Evolutionary conservation across 2,113 vertebrate genomes (phyloP).

Genomic region (Catharus fuscescens): DNA sequence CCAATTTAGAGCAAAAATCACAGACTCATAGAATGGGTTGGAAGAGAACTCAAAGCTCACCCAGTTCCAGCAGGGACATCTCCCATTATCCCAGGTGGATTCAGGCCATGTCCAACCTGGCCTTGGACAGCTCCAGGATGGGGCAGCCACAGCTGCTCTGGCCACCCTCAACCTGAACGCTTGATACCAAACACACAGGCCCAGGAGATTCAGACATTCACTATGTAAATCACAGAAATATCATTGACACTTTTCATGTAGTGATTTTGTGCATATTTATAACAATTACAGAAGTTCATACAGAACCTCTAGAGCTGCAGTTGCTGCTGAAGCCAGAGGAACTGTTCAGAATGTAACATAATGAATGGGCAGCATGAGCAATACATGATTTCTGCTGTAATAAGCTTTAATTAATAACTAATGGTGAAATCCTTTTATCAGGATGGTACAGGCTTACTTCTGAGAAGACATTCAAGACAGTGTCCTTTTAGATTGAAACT

Average conservation of each 20-base stretch:
- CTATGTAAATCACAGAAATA: not conserved
- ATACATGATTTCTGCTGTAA: not conserved
- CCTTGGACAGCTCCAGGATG: not conserved
- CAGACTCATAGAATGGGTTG: not conserved
- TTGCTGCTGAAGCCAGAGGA: not conserved
- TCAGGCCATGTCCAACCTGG: accelerated
- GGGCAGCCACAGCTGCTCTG: not conserved
- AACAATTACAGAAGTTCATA: not conserved
- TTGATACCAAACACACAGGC: not conserved
- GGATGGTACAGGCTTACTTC: not conserved
- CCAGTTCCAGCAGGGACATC: not conserved
- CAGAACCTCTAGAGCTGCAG: not conserved
- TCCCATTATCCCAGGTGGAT: not conserved
- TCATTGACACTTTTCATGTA: not conserved
- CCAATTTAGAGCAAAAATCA: not conserved
- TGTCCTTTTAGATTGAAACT: not conserved
- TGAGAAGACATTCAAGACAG: not conserved
- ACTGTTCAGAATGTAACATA: not conserved
- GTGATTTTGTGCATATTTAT: not conserved
- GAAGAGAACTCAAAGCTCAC: not conserved
- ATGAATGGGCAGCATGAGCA: not conserved
- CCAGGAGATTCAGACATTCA: not conserved
- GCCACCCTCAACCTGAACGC: not conserved
- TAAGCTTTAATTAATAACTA: not conserved
- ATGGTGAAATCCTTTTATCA: not conserved